phyloP scores from a whole-genome alignment of 1,140 invertebrate genomes.

The Macrobrachium rosenbergii region DNA sequence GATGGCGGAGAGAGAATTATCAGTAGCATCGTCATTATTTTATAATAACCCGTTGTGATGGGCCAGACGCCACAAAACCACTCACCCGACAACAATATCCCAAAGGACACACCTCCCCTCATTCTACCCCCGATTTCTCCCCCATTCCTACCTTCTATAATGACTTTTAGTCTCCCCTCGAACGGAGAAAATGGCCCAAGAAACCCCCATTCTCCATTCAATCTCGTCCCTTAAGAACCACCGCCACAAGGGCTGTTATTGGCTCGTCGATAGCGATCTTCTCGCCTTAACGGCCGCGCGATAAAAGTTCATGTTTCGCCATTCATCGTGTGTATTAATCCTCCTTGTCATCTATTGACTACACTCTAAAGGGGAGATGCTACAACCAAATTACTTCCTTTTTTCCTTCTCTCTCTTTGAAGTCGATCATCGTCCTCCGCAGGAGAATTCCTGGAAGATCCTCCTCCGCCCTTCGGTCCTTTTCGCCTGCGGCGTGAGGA shows the following conservation, averaged over 20 bases:
- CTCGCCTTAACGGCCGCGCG: not conserved
- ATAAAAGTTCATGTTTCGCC: conserved; percentile 35
- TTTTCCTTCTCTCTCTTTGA: not conserved
- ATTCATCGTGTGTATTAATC: conserved; percentile 47
- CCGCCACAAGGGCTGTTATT: not conserved
- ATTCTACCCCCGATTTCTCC: not conserved
- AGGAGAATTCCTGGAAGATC: too few species aligned
- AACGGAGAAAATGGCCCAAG: not conserved
- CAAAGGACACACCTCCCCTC: too few species aligned
- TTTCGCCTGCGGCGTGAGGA: too few species aligned
- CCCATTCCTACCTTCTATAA: not conserved
- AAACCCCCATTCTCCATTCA: not conserved
- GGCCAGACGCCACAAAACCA: too few species aligned
- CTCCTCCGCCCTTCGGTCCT: not conserved
- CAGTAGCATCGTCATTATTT: too few species aligned
- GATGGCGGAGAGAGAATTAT: too few species aligned
- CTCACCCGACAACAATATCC: too few species aligned
- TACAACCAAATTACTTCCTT: not conserved
- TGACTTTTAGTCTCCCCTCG: conserved; percentile 42
- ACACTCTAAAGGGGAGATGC: not conserved
- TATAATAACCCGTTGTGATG: too few species aligned
- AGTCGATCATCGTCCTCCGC: too few species aligned
- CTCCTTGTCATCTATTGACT: conserved; percentile 35
- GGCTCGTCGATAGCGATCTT: not conserved
- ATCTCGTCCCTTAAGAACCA: not conserved